phyloP scores from a whole-genome alignment of 2,888 invertebrate species.

The Portevinia maculata region DNA sequence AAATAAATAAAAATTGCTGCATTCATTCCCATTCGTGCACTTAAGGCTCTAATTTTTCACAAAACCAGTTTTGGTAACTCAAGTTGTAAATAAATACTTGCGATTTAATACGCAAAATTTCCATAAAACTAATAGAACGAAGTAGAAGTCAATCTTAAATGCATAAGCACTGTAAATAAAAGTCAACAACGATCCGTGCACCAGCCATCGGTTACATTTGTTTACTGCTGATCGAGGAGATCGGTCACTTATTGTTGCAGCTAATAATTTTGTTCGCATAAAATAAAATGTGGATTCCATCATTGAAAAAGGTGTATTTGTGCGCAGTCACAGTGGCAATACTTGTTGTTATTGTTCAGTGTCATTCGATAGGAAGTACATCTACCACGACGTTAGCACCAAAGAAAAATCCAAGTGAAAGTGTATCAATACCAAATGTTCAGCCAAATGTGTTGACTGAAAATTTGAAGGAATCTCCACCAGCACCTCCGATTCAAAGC shows the following conservation, averaged over 20 bases:
- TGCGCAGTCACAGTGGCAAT: background rate
- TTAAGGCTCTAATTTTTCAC: background rate
- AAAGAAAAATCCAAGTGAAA: too few species aligned
- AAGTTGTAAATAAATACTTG: background rate
- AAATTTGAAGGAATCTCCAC: too few species aligned
- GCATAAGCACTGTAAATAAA: too few species aligned
- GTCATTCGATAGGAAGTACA: background rate
- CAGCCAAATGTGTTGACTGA: background rate
- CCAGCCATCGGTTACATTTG: background rate
- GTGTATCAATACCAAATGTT: background rate
- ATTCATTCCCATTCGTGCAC: background rate
- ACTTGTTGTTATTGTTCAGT: background rate
- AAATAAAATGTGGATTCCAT: background rate
- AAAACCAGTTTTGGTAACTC: background rate
- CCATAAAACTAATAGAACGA: background rate
- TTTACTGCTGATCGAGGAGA: background rate
- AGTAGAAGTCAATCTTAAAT: background rate
- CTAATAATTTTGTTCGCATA: background rate
- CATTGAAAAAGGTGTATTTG: background rate
- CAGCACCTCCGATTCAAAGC: background rate
- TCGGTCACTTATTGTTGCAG: background rate
- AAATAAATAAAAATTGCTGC: too few species aligned
- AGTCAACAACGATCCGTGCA: too few species aligned
- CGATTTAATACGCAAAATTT: background rate
- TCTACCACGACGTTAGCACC: background rate